Evolutionary conservation across 2,888 invertebrate genomes (phyloP).

Genomic region (Agrochola lychnidis): DNA sequence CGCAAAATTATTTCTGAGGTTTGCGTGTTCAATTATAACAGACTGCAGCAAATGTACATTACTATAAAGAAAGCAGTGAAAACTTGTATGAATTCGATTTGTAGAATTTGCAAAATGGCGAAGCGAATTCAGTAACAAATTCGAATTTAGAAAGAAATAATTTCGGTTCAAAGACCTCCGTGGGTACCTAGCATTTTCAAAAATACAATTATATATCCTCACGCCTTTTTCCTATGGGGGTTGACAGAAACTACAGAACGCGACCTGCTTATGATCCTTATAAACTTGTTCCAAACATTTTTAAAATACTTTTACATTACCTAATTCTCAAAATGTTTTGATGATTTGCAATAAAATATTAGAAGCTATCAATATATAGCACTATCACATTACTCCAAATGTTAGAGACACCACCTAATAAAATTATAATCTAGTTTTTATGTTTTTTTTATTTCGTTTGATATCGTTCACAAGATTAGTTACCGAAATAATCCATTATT

Average conservation of each 20-base stretch:
- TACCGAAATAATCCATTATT: conserved; percentile 11
- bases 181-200: neutral
- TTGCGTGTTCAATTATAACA: conserved; percentile 42
- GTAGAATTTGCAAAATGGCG: conserved; percentile 26
- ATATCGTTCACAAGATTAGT: neutral
- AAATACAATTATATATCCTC: neutral
- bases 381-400: neutral
- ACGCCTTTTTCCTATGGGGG: neutral
- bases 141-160: conserved; percentile 25
- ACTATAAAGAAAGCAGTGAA: conserved; percentile 27
- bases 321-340: neutral
- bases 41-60: conserved; percentile 1
- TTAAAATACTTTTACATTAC: neutral
- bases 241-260: neutral
- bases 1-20: neutral
- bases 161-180: neutral
- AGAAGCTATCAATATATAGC: too few relatives aligned
- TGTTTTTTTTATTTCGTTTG: neutral
- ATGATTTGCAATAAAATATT: neutral
- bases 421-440: conserved; percentile 11
- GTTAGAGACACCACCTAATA: neutral
- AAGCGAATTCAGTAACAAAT: conserved; percentile 22
- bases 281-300: neutral
- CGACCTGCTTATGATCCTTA: neutral
- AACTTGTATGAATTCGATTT: conserved; percentile 11